Evolutionary conservation across 1,140 invertebrate genomes (phyloP), one percentile per base, ranked within the genome.

Genomic region (Microplitis mediator): DNA sequence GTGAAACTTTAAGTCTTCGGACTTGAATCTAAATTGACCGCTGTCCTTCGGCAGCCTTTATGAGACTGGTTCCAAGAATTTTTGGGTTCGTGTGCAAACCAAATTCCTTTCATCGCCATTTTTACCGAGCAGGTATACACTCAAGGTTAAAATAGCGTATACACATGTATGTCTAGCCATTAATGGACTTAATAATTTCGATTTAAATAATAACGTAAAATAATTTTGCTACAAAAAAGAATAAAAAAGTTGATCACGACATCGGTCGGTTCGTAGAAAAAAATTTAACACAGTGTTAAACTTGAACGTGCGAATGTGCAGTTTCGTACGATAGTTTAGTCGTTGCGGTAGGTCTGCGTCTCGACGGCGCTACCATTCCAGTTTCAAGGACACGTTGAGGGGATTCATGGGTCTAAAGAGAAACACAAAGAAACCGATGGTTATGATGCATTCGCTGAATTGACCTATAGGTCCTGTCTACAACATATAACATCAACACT

Each of bases 51-150:
- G 61, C 35, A 3, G 32, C 61, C 36, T 63, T 63, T 63, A 63
- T 63, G 61, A 63, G 67, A 67, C n/a, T 52, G 51, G 64, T 54
- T 63, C 64, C 45, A 34, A 16, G 65, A 52, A 56, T 67, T 31
- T 32, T 32, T n/a, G 65, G 9, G 51, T 67, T 67, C 50, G 65
- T 67, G 65, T 11, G 50, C 32, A 45, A 45, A 45, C 65, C 31
- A 34, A 54, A 54, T 67, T 32, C 50, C 9, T 31, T 34, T 56
- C 23, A n/a, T 52, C 65, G 50, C 6, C 35, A 63, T 63, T 63
- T 63, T 63, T 4, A 31, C 34, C 35, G 32, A 36, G 34, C n/a
- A n/a, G 61, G 35, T 35, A 39, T 63, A 36, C 13, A 35, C 4
- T n/a, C 11, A 34, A 54, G 52, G 52, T n/a, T 54, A 50, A 1